Percentiles rank a stretch among this genome's conserved stretches.
Evolutionary conservation across 2,113 vertebrate genomes (phyloP).

Genomic region (Antechinus stuartii): DNA sequence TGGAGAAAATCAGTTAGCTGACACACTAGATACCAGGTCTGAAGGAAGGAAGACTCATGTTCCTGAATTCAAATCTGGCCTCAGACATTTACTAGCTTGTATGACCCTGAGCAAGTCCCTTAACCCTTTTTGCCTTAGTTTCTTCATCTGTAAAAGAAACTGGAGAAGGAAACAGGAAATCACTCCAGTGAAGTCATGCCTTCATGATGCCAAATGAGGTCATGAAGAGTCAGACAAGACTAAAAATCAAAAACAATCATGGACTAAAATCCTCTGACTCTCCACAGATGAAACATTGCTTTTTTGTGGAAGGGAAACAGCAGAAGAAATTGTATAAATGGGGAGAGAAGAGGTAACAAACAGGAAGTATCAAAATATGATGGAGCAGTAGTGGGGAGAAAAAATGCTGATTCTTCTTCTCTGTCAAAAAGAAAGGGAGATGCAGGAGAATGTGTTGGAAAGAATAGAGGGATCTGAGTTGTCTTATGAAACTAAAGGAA

Average conservation of each 20-base stretch:
- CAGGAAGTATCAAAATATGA: background rate
- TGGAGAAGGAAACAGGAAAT: no score
- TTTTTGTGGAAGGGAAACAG: background rate
- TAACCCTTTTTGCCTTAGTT: no score
- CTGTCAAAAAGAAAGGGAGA: background rate
- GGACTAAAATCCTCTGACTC: background rate
- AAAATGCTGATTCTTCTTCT: background rate
- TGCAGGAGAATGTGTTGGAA: background rate
- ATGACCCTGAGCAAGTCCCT: no score
- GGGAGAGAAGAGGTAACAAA: background rate
- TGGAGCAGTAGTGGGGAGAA: background rate
- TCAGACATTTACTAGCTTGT: no score
- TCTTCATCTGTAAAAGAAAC: no score
- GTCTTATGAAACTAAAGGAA: background rate
- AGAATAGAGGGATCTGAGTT: no score
- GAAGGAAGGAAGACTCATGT: no score
- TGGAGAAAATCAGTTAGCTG: background rate
- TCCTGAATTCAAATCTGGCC: no score
- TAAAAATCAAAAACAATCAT: background rate
- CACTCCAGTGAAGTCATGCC: no score
- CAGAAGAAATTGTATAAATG: background rate
- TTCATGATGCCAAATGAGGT: no score
- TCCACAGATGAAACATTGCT: background rate
- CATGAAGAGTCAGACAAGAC: no score
- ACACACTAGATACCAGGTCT: no score